Evolutionary conservation across 2,113 vertebrate genomes (phyloP), one percentile per base, ranked within the genome.

Genomic region (Myiozetetes cayanensis): DNA sequence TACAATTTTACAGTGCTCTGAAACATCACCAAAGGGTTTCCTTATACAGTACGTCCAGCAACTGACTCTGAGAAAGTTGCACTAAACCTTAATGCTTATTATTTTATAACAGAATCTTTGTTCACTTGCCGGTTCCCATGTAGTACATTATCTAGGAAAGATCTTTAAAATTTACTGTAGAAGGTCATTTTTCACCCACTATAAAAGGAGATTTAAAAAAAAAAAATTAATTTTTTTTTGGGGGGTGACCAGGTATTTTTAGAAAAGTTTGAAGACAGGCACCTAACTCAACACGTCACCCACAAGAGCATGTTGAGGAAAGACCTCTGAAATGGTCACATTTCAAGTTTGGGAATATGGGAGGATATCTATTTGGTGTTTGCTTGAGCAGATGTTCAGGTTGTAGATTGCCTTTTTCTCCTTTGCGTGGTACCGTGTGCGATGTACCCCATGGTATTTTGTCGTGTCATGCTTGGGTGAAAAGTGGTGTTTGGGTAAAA

Each of bases 1-100:
- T 63, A 93, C 83, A 77, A 30, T 92, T 96, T 92, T 94, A 90
- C 78, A 88, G 59, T 47, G n/a, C 61, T 93, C 70, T 93, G 61
- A 90, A 93, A 94, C 68, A 79, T 76, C 62, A 72, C 85, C 70
- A 72, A 78, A 65, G 78, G 95, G 67, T 56, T 96, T 91, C 61
- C 65, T 85, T 25, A 46, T 28, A 63, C 44, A 56, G 16, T 41
- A 59, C 53, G 43, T 90, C 65, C 61, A 78, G 68, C 16, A 93
- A 72, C 0, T 65, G 79, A 46, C 76, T 90, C 67, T 37, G 67
- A 86, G 72, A 63, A 86, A 93, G 65, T 94, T 96, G 61, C 37
- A 72, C 28, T 93, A 92, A 95, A 49, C 44, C 52, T 65, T 84
- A 84, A 74, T 1, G 3, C n/a, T 67, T 56, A 52, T 58, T 43